These are phyloP conservation scores for Chascanopsetta lugubris DNA, from an alignment of 2,113 vertebrate genomes.

Conservation along the genomic window DNA sequence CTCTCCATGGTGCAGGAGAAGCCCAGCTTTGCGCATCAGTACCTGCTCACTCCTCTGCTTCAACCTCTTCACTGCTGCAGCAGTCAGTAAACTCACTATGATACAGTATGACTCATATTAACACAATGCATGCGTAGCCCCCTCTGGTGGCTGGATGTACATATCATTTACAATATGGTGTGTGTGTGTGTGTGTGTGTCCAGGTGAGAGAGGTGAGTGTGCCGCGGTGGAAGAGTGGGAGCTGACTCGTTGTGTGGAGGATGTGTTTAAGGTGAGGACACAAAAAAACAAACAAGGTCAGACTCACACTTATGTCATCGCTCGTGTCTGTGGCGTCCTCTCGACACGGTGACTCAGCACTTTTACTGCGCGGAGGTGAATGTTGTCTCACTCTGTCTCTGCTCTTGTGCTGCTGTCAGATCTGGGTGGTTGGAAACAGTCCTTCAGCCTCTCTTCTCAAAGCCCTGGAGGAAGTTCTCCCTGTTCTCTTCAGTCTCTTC, in stretches of 20 bases:
- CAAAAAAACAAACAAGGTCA: neutral
- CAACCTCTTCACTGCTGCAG: conserved; percentile 80
- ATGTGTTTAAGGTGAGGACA: conserved; percentile 87
- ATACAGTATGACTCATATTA: no score
- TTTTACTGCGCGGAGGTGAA: no score
- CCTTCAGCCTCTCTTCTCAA: conserved; percentile 78
- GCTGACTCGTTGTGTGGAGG: conserved; percentile 87
- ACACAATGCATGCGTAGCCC: no score
- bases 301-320: no score
- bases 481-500: conserved; percentile 88
- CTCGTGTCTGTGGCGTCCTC: no score
- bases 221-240: conserved; percentile 85
- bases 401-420: conserved; percentile 69
- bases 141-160: no score
- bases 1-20: conserved; percentile 83
- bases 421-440: conserved; percentile 90
- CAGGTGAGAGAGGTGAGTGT: conserved; percentile 53
- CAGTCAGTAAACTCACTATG: conserved; percentile 72
- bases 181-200: conserved; percentile 16
- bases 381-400: no score
- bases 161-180: no score
- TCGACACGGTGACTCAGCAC: no score
- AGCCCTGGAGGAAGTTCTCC: conserved; percentile 81
- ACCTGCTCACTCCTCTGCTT: conserved; percentile 86
- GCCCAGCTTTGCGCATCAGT: conserved; percentile 80